These are phyloP conservation scores for Drosophila kohkoa DNA, from an alignment of 1,140 invertebrate species.

Conservation along the genomic window DNA sequence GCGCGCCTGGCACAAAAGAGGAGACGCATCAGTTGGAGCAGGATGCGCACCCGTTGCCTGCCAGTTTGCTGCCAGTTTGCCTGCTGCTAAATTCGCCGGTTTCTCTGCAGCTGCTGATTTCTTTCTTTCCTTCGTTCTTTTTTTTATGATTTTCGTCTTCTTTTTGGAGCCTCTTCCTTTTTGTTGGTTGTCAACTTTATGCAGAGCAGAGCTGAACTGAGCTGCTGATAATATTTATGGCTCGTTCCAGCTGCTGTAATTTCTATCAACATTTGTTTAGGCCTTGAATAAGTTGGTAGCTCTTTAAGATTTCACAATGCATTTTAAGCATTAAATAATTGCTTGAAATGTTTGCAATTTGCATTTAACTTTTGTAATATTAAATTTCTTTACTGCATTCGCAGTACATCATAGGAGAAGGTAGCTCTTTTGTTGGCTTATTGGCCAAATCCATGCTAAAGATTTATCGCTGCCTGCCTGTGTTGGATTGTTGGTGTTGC, in stretches of 20 bases:
- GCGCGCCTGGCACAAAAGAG: conserved; percentile 57
- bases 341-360: conserved; percentile 25
- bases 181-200: conserved; percentile 42
- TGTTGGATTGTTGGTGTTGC: conserved; percentile 19
- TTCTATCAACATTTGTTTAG: conserved; percentile 13
- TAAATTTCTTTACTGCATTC: conserved; percentile 47
- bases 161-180: conserved; percentile 20
- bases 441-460: conserved; percentile 70
- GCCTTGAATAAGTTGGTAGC: not conserved
- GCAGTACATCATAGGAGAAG: conserved; percentile 55
- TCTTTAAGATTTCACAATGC: conserved; percentile 25
- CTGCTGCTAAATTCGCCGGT: conserved; percentile 71
- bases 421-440: conserved; percentile 60
- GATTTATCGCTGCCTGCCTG: conserved; percentile 63
- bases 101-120: conserved; percentile 23
- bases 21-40: conserved; percentile 44
- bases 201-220: not conserved
- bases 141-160: conserved; percentile 21
- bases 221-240: conserved; percentile 75
- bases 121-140: not conserved
- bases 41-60: conserved; percentile 64
- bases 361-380: conserved; percentile 57
- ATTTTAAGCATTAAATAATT: not conserved
- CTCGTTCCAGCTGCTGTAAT: conserved; percentile 21
- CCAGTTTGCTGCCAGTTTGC: conserved; percentile 57